phyloP scores from a whole-genome alignment of 2,888 invertebrate genomes.

The Julus scandinavius region DNA sequence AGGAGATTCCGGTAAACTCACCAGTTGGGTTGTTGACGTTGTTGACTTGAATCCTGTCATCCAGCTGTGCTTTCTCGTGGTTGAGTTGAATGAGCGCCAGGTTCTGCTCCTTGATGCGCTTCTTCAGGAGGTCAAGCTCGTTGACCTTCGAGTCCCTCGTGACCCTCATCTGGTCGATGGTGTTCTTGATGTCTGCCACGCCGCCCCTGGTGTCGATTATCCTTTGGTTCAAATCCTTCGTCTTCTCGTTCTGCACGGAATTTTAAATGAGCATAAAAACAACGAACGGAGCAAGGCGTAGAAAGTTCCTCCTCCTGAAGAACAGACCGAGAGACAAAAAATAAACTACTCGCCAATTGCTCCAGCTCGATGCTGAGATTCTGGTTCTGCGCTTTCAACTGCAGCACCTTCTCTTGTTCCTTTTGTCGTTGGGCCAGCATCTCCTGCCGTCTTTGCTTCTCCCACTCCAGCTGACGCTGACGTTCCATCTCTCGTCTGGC shows the following conservation, averaged over 20 bases:
- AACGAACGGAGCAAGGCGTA: not conserved
- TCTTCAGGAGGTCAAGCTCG: constrained; percentile 85
- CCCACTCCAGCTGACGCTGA: constrained; percentile 95
- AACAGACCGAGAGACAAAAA: constrained; percentile 30
- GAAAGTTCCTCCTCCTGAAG: no score
- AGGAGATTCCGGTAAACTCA: constrained; percentile 59
- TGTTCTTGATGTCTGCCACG: constrained; percentile 89
- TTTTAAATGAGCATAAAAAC: not conserved
- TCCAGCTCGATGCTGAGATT: constrained; percentile 82
- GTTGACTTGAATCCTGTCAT: constrained; percentile 62
- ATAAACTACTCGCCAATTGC: constrained; percentile 68
- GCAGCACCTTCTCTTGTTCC: constrained; percentile 84
- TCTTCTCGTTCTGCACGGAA: constrained; percentile 72
- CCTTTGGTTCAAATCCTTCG: constrained; percentile 81
- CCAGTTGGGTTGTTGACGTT: constrained; percentile 64
- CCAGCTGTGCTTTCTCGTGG: constrained; percentile 64
- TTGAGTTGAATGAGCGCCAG: constrained; percentile 63
- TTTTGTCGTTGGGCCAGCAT: constrained; percentile 85
- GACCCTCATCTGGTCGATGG: constrained; percentile 94
- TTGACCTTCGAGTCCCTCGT: constrained; percentile 91
- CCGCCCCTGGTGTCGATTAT: constrained; percentile 85
- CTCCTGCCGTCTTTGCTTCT: constrained; percentile 89
- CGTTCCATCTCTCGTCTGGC: constrained; percentile 85
- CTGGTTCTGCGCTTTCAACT: constrained; percentile 88
- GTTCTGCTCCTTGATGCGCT: constrained; percentile 61